phyloP scores from a whole-genome alignment of 2,888 invertebrate species.

The Aporophyla nigra region DNA sequence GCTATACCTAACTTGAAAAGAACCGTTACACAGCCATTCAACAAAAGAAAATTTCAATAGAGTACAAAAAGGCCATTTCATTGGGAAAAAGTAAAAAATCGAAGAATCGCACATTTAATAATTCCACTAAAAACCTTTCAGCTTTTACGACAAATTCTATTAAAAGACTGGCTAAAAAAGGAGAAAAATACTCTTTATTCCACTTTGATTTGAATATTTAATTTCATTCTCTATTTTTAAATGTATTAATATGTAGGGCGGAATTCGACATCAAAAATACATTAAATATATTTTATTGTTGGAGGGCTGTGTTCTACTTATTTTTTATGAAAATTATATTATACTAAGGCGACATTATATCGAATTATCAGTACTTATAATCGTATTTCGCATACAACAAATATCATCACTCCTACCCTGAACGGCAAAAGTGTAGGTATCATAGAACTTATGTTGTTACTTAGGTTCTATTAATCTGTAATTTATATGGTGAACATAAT shows the following conservation, averaged over 20 bases:
- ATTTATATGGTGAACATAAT: neutral
- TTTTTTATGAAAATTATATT: neutral
- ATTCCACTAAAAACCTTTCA: conserved; percentile 38
- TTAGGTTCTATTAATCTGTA: neutral
- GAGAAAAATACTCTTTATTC: neutral
- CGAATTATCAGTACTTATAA: neutral
- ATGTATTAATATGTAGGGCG: conserved; percentile 1
- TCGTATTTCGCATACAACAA: neutral
- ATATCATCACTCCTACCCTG: neutral
- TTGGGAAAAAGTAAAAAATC: conserved; percentile 59
- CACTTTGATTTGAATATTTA: conserved; percentile 32
- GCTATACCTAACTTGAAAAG: conserved; percentile 5
- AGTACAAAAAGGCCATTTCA: conserved; percentile 60
- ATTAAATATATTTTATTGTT: neutral
- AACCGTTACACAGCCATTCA: conserved; percentile 4
- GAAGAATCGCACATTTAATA: conserved; percentile 47
- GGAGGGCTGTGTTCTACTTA: neutral
- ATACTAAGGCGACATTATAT: neutral
- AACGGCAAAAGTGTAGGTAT: neutral
- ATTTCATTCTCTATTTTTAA: conserved; percentile 11
- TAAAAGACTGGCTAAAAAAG: neutral
- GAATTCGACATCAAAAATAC: neutral
- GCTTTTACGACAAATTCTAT: conserved; percentile 6
- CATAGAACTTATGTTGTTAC: neutral
- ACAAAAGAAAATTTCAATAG: conserved; percentile 52